Evolutionary conservation across 1,140 invertebrate genomes (phyloP).

Genomic region (Drosophila willistoni): DNA sequence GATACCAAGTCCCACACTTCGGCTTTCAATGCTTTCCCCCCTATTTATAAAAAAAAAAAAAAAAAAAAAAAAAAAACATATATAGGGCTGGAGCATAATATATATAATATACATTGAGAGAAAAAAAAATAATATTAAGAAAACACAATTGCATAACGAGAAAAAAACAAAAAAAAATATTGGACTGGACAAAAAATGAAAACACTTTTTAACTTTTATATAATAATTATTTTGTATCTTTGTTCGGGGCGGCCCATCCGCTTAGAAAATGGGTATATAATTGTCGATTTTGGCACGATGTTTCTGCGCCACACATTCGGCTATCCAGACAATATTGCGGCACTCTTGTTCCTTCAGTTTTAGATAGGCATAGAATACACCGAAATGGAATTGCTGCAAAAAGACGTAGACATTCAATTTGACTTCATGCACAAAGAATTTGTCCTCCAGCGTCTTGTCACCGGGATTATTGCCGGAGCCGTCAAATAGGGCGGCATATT

Average conservation of each 20-base stretch:
- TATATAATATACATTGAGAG: slow-evolving; percentile 65
- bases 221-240: slow-evolving; percentile 46
- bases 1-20: too few relatives aligned
- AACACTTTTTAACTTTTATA: slow-evolving; percentile 34
- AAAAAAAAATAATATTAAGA: slow-evolving; percentile 37
- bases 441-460: slow-evolving; percentile 99
- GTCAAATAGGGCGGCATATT: slow-evolving; percentile 98
- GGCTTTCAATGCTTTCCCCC: too few relatives aligned
- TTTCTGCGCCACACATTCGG: slow-evolving; percentile 99
- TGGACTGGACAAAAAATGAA: slow-evolving; percentile 21
- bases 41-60: too few relatives aligned
- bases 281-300: slow-evolving; percentile 99
- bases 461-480: slow-evolving; percentile 98
- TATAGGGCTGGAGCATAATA: slow-evolving; percentile 37
- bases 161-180: slow-evolving; percentile 48
- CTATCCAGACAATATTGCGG: slow-evolving; percentile 99
- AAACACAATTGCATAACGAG: slow-evolving; percentile 63
- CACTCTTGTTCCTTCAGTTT: slow-evolving; percentile 99
- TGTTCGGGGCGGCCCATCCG: background rate
- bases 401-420: slow-evolving; percentile 98
- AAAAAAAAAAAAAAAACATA: too few relatives aligned
- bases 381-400: slow-evolving; percentile 99
- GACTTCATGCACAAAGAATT: slow-evolving; percentile 99
- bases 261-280: slow-evolving; percentile 99
- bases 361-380: slow-evolving; percentile 99